phyloP scores from a whole-genome alignment of 2,888 invertebrate species.

The Pristionchus fissidentatus region DNA sequence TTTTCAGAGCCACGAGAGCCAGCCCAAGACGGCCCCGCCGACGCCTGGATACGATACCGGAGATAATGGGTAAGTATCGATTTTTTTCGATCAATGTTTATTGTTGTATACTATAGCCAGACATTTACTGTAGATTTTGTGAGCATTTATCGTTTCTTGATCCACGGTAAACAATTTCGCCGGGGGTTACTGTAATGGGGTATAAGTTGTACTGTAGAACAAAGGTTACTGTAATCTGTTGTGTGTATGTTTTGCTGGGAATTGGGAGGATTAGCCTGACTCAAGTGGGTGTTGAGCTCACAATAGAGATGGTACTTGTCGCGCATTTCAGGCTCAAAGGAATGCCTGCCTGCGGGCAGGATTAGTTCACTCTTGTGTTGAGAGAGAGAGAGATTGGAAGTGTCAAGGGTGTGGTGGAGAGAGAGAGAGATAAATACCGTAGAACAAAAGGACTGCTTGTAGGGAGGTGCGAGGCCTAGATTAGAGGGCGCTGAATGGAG shows the following conservation, averaged over 20 bases:
- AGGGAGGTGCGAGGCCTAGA: background rate
- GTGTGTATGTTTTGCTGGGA: background rate
- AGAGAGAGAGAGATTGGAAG: background rate
- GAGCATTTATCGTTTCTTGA: background rate
- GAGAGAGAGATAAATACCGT: background rate
- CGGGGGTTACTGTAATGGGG: background rate
- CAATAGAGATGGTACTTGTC: background rate
- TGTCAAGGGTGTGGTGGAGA: background rate
- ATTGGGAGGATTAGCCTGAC: constrained; percentile 4
- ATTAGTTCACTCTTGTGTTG: background rate
- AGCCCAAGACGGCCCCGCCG: constrained; percentile 45
- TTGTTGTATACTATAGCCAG: background rate
- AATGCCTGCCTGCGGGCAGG: background rate
- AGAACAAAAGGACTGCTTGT: background rate
- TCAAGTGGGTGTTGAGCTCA: constrained; percentile 15
- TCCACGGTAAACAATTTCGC: background rate
- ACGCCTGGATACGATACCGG: constrained; percentile 46
- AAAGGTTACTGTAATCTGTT: background rate
- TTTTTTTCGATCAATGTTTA: no score
- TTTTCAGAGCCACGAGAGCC: constrained; percentile 34
- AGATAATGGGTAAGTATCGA: constrained; percentile 30
- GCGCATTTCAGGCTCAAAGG: background rate
- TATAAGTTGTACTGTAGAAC: background rate
- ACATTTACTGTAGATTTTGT: background rate
- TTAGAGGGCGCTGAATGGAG: background rate